Conservation (phyloP, 1,140 invertebrate species). For the Drosophila sucinea region DNA sequence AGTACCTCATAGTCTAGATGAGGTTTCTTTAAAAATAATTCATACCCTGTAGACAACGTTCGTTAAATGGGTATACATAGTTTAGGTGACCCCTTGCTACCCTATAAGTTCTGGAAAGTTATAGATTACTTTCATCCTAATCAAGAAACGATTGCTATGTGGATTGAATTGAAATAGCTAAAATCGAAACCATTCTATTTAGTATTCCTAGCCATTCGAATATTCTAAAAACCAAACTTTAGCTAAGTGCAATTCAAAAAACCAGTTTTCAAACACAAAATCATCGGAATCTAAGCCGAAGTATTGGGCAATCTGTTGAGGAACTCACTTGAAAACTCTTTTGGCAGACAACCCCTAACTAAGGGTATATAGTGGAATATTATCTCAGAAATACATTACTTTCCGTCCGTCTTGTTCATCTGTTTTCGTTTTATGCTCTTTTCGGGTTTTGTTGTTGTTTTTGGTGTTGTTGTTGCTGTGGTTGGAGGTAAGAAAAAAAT, state of each 20-base stretch:
- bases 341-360: neutral
- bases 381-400: neutral
- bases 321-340: no score
- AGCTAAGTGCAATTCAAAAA: no score
- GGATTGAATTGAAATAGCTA: no score
- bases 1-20: constrained; percentile 14
- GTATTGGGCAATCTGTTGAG: no score
- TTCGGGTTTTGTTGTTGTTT: neutral
- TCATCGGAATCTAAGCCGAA: no score
- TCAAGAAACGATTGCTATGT: no score
- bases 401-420: neutral
- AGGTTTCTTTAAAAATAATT: constrained; percentile 35
- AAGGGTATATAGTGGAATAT: neutral
- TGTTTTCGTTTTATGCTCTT: neutral
- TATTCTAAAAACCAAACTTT: no score
- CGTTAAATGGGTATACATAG: constrained; percentile 1
- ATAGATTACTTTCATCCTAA: no score
- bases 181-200: no score
- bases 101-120: no score
- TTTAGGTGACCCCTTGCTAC: neutral
- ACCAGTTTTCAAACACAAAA: no score
- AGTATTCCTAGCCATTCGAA: no score
- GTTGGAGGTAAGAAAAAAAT: constrained; percentile 35
- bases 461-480: neutral
- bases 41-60: constrained; percentile 20